Evolutionary conservation across 2,888 invertebrate species (phyloP).

Genomic region (Epiblema foenella): DNA sequence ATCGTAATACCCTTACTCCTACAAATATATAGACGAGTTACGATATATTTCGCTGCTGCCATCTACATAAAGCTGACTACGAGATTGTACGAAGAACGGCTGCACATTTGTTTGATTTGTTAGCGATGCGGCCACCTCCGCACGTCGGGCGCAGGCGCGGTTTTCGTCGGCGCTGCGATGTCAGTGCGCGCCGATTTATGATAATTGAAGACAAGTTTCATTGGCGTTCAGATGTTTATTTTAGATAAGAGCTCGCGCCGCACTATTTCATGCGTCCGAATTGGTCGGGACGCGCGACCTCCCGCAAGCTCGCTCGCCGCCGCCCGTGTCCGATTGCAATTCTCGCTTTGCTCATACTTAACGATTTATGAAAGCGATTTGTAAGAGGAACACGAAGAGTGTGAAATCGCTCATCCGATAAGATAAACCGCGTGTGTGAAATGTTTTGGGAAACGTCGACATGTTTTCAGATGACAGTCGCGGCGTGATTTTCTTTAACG

Average conservation of each 20-base stretch:
- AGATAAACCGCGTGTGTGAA: conserved; percentile 59
- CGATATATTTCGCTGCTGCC: no score
- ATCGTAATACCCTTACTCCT: no score
- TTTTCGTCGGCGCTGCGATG: conserved; percentile 69
- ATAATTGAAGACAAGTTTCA: conserved; percentile 85
- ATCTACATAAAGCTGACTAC: background rate
- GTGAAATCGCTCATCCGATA: conserved; percentile 70
- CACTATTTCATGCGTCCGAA: conserved; percentile 82
- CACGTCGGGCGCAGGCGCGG: conserved; percentile 63
- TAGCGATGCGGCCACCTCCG: conserved; percentile 32
- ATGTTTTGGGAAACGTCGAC: conserved; percentile 54
- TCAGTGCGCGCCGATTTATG: conserved; percentile 82
- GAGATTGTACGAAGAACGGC: conserved; percentile 2
- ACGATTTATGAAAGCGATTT: conserved; percentile 74
- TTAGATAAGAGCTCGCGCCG: conserved; percentile 80
- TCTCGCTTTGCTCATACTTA: conserved; percentile 69
- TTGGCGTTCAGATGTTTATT: conserved; percentile 83
- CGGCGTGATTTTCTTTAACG: conserved; percentile 52
- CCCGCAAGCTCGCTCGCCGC: conserved; percentile 65
- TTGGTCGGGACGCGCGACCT: conserved; percentile 77
- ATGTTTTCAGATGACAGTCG: conserved; percentile 50
- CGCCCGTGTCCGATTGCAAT: conserved; percentile 71
- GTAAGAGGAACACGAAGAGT: conserved; percentile 68
- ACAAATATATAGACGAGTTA: no score
- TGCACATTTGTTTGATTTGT: conserved; percentile 57